Evolutionary conservation across 35 echinoderm and acorn worm genomes (phyloP).

Genomic region (Stichopus chloronotus): DNA sequence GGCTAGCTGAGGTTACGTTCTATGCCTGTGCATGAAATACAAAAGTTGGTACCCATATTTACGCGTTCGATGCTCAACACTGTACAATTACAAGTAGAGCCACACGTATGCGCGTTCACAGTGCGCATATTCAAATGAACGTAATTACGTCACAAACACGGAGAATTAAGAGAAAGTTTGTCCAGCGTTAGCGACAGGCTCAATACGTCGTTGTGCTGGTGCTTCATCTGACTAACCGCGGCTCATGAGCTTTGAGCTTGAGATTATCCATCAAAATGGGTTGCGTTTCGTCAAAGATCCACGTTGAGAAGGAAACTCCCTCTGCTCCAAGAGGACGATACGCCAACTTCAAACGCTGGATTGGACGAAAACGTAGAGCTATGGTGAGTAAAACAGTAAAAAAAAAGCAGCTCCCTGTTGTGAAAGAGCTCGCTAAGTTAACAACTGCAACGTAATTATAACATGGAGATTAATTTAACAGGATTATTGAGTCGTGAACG

Average conservation of each 20-base stretch:
- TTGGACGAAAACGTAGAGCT: too few relatives aligned
- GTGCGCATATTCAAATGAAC: neutral
- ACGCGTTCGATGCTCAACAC: too few relatives aligned
- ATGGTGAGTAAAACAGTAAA: neutral
- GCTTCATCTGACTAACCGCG: neutral
- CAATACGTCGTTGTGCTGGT: neutral
- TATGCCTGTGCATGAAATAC: too few relatives aligned
- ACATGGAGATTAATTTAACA: too few relatives aligned
- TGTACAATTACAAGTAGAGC: neutral
- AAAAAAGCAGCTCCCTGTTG: too few relatives aligned
- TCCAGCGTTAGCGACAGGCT: neutral
- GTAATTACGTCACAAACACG: neutral
- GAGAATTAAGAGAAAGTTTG: neutral
- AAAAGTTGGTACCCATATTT: too few relatives aligned
- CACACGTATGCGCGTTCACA: neutral
- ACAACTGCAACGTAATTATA: too few relatives aligned
- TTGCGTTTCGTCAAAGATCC: neutral
- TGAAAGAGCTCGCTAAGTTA: too few relatives aligned
- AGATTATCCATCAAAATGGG: neutral
- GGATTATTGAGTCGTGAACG: too few relatives aligned
- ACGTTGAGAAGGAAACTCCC: neutral
- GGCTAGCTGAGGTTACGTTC: too few relatives aligned
- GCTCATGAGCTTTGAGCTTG: neutral
- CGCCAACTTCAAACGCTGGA: too few relatives aligned
- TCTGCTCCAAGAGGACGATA: neutral